Base-by-base conservation (phyloP, 2,888 invertebrate genomes). In the Macropis europaea region DNA sequence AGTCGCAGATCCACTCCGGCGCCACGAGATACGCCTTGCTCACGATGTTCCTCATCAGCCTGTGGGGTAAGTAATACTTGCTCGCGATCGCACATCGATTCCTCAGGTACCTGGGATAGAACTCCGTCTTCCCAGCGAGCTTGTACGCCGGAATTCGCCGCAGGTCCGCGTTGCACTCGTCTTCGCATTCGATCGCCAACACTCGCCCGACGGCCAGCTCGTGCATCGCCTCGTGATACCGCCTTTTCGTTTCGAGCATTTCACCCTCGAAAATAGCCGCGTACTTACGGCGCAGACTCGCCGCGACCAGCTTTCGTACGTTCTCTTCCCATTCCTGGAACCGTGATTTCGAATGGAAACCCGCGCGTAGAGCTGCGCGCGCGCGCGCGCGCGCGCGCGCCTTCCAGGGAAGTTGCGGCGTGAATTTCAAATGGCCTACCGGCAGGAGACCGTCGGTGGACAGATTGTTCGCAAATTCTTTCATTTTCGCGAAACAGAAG, bases 131-230 rank as follows among this genome's bases (percentile, higher is more conserved):
- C 0, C 95, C 95, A 0, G 92, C 91, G 77, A 91, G 92, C 85
- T 93, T 93, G 82, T 60, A 94, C 93, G 66, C 92, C 89, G 22
- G 90, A 89, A 83, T 60, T 84, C 85, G 71, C 91, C 90, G 66
- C 91, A 90, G 15, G 89, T 87, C 61, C 0, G 34, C n/a, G 9
- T 67, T 72, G 22, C 92, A 90, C 2, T 92, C 90, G 4, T 92
- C 91, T 36, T 93, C 92, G 0, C 93, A 93, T 34, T 91, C 87
- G 54, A 93, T 93, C 32, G 92, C 91, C 13, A 95, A 91, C 59
- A 94, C 92, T 30, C 92, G 92, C 82, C 92, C 93, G 47, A 95
- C 92, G 9, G 94, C 94, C 32, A 93, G 91, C 0, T 91, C 90
- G 76, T 94, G 90, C 86, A 66, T 88, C 73, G 57, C 80, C 76